phyloP scores from a whole-genome alignment of 2,797 vertebrate genomes.

The Sebastes iracundus region DNA sequence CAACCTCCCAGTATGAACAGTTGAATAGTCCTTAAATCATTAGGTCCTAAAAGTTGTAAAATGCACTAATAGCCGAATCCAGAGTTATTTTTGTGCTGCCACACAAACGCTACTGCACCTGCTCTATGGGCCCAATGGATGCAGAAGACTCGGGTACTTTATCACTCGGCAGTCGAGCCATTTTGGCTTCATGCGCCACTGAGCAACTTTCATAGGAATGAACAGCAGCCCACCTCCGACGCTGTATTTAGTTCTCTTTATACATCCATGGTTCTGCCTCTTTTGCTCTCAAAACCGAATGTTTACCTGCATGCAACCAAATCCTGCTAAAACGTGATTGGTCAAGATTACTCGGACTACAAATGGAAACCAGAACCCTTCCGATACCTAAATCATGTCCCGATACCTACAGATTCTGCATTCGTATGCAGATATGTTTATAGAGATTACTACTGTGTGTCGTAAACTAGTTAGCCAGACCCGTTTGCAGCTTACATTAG shows the following conservation, averaged over 20 bases:
- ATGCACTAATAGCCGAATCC: too few relatives aligned
- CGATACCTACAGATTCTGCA: background rate
- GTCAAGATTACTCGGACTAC: fast-evolving
- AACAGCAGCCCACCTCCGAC: too few relatives aligned
- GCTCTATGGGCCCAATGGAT: too few relatives aligned
- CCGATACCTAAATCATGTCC: background rate
- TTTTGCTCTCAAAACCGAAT: background rate
- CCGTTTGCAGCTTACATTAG: background rate
- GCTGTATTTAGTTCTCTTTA: too few relatives aligned
- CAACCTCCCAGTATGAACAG: fast-evolving
- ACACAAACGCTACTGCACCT: fast-evolving
- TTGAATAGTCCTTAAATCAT: fast-evolving
- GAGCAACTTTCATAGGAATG: too few relatives aligned
- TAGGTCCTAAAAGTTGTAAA: too few relatives aligned
- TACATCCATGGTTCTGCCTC: too few relatives aligned
- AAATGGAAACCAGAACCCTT: background rate
- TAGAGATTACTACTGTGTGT: background rate
- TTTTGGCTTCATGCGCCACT: too few relatives aligned
- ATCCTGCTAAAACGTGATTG: background rate
- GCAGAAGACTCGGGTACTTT: too few relatives aligned
- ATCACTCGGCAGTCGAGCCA: too few relatives aligned
- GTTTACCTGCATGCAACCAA: background rate
- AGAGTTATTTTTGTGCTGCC: too few relatives aligned
- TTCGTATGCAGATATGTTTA: too few relatives aligned
- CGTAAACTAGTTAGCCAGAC: background rate